Percentiles rank a stretch among this genome's conserved stretches.
Evolutionary conservation across 2,797 vertebrate species (phyloP).

Genomic region (Cossypha niveicapilla): DNA sequence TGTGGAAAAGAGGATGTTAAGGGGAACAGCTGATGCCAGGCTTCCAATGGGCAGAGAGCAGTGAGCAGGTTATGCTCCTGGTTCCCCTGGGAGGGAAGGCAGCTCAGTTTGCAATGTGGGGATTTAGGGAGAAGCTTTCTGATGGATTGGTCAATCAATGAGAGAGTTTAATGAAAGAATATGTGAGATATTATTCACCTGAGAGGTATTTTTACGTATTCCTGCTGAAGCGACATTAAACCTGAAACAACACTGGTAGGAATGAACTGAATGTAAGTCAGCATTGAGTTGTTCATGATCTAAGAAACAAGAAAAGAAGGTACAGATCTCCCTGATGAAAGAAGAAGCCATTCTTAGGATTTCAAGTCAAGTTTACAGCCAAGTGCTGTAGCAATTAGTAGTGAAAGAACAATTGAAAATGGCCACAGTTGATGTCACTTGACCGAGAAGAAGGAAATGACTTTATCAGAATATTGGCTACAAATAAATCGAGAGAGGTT

Average conservation of each 20-base stretch:
- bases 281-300: background rate
- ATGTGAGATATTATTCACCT: background rate
- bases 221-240: background rate
- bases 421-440: background rate
- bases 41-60: background rate
- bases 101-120: background rate
- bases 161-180: background rate
- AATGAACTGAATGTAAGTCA: background rate
- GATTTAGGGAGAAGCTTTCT: background rate
- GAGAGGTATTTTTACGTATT: background rate
- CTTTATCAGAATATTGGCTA: background rate
- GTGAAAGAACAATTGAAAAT: slow-evolving; percentile 48
- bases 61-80: background rate
- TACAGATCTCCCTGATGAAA: background rate
- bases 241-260: rapidly evolving
- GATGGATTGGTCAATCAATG: background rate
- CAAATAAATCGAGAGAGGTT: background rate
- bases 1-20: background rate
- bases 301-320: background rate
- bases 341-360: background rate
- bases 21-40: background rate
- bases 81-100: background rate
- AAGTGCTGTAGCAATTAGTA: background rate
- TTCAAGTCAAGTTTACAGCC: background rate
- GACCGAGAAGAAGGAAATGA: background rate